Evolutionary conservation across 2,888 invertebrate species (phyloP), one percentile per base, ranked within the genome.

Genomic region (Chrysolina oricalcia): DNA sequence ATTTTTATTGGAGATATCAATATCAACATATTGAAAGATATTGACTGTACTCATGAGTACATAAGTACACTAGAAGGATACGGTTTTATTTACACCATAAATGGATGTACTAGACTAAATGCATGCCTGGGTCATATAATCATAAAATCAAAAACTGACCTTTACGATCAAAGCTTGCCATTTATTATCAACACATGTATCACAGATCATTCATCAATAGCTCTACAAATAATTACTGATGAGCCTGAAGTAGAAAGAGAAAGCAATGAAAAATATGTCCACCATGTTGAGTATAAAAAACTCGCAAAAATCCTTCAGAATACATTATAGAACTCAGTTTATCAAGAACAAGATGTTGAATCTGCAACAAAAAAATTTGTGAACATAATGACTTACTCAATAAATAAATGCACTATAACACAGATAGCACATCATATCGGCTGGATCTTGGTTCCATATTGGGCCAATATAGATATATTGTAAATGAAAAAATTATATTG

Each of bases 201-300:
- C n/a, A 66, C 66, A 66, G 66, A 66, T 48, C 23, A 66, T 66
- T 66, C 48, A 66, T 66, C 48, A 66, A 66, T 66, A 66, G 66
- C 27, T 48, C 66, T 66, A 66, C 43, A 43, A 65, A 65, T 65
- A 65, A 65, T 65, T 10, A 65, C 48, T 27, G 48, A 48, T 27
- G 66, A 48, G n/a, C 27, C 66, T 48, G n/a, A 46, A 66, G 48
- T n/a, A 66, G 48, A n/a, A 48, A 46, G 23, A 19, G 35, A 48
- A 48, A 65, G 19, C 21, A 19, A 21, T 11, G 19, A 65, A 65
- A 65, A 65, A 65, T 65, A 8, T 19, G 17, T 65, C 23, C 43
- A 48, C n/a, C 48, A 66, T 23, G 17, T 27, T 66, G 48, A 66
- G 46, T 21, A 66, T 27, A 66, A 23, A 35, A 66, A 66, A 21